These are phyloP conservation scores for Palythoa grandiflora DNA, from an alignment of 92 coral and sea anemone species.

Conservation along the genomic window DNA sequence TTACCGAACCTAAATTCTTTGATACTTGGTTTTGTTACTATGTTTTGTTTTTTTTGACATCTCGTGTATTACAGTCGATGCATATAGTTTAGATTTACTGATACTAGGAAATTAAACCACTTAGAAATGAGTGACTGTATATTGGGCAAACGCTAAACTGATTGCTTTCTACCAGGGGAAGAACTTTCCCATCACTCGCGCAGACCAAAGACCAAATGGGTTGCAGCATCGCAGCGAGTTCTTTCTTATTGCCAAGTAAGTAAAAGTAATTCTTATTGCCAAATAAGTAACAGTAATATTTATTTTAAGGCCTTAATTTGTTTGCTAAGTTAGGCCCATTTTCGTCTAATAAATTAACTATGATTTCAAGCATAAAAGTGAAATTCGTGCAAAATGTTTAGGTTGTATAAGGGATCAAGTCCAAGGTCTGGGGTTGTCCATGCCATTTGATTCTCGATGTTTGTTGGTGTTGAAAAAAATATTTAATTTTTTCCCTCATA, in stretches of 20 bases:
- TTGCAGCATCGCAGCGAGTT: constrained; percentile 90
- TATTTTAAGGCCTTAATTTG: background rate
- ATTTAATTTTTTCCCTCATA: too few species aligned
- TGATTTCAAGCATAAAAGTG: too few species aligned
- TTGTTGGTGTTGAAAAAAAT: too few species aligned
- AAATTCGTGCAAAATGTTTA: background rate
- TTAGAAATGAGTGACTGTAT: background rate
- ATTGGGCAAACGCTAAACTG: background rate
- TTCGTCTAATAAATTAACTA: too few species aligned
- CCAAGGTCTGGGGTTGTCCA: too few species aligned
- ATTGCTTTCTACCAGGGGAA: constrained; percentile 44
- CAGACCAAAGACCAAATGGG: constrained; percentile 82
- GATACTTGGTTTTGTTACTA: background rate
- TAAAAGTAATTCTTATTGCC: background rate
- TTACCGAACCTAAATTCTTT: background rate
- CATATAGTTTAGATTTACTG: background rate
- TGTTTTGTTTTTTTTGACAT: background rate
- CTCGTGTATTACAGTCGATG: background rate
- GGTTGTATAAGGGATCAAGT: too few species aligned
- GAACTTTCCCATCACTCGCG: constrained; percentile 69
- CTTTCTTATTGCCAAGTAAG: constrained; percentile 96
- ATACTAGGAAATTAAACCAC: background rate
- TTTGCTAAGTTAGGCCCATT: too few species aligned
- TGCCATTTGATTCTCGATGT: background rate
- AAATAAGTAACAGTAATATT: background rate